Conservation (phyloP, 1,140 invertebrate species). For the Rhopalosiphum maidis region DNA sequence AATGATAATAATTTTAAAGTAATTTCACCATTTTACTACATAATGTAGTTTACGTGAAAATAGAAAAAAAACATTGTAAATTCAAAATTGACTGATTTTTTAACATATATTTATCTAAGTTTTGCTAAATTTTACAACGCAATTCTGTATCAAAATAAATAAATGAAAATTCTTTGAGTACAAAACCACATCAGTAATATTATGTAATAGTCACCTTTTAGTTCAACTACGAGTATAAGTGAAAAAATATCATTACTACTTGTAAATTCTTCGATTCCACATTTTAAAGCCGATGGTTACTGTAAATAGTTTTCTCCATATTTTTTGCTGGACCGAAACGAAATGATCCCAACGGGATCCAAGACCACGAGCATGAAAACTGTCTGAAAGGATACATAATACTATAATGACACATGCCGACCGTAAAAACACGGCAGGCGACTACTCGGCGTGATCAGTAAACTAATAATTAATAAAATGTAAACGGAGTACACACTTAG, state of each 20-base stretch:
- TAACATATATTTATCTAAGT: neutral
- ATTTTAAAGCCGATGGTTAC: neutral
- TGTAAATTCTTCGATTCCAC: neutral
- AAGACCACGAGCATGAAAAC: neutral
- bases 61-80: neutral
- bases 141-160: neutral
- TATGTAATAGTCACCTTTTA: neutral
- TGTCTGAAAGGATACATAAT: neutral
- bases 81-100: neutral
- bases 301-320: neutral
- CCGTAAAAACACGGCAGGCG: neutral
- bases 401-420: neutral
- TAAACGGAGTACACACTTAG: neutral
- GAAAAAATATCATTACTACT: neutral
- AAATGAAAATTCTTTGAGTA: neutral
- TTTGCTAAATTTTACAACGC: neutral
- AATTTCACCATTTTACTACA: no score
- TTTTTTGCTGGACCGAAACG: neutral
- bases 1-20: no score
- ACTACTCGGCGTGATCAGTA: neutral
- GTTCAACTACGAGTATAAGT: neutral
- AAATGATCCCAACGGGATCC: neutral
- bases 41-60: no score
- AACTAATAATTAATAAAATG: neutral
- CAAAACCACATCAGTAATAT: rapidly evolving